Conservation (phyloP, 2,888 invertebrate species). For the Tolmerus cingulatus region DNA sequence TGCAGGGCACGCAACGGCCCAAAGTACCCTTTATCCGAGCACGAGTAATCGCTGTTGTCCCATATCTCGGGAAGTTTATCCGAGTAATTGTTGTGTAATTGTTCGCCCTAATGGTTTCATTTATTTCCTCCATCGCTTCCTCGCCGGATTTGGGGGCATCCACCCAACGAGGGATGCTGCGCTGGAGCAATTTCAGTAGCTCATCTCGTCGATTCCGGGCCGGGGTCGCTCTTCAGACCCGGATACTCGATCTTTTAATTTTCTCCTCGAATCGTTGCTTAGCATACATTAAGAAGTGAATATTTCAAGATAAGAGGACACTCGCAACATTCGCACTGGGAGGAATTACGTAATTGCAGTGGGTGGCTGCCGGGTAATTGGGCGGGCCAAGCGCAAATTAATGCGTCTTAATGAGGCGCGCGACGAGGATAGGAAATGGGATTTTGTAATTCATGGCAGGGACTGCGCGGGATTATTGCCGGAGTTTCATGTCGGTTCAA, state of each 20-base stretch:
- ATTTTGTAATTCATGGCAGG: conserved; percentile 31
- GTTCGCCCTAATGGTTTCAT: conserved; percentile 30
- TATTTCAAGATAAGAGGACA: conserved; percentile 38
- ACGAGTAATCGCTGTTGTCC: neutral
- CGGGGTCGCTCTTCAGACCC: neutral
- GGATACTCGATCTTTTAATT: conserved; percentile 22
- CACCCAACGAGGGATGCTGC: neutral
- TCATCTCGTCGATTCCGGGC: neutral
- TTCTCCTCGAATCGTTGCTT: conserved; percentile 12
- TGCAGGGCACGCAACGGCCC: conserved; percentile 18
- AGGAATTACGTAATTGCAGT: conserved; percentile 34
- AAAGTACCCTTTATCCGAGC: neutral
- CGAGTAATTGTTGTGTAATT: conserved; percentile 38
- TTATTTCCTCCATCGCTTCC: neutral
- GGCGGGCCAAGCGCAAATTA: conserved; percentile 27
- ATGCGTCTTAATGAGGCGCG: conserved; percentile 24
- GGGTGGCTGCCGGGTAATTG: conserved; percentile 10
- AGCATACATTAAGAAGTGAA: conserved; percentile 22
- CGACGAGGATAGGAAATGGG: conserved; percentile 13
- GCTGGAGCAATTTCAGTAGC: neutral
- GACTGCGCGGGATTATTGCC: neutral
- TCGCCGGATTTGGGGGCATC: neutral
- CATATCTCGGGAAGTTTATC: neutral
- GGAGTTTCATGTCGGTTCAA: conserved; percentile 1
- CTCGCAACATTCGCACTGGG: neutral